Conservation (phyloP, 2,113 vertebrate genomes). For the Melanerpes formicivorus region DNA sequence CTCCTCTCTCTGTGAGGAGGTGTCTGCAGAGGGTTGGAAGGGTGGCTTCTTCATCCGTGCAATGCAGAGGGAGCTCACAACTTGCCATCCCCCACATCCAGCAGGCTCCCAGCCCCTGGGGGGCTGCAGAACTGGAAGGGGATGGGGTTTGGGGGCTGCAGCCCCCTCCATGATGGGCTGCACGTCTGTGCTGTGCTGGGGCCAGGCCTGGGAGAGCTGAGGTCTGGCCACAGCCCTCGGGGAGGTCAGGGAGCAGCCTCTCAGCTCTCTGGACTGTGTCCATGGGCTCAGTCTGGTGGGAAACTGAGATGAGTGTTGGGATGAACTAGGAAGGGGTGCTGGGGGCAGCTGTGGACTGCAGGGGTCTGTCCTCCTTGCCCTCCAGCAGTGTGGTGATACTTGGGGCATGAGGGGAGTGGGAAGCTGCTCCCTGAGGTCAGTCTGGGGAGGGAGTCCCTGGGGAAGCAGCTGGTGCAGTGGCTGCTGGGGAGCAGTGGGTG, state of each 20-base stretch:
- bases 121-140: neutral
- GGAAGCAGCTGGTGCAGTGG: accelerated
- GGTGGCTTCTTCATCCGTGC: neutral
- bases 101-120: neutral
- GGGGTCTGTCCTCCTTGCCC: neutral
- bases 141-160: neutral
- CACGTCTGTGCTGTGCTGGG: accelerated
- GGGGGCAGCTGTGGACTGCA: neutral
- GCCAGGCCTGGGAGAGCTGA: neutral
- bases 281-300: neutral
- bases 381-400: accelerated
- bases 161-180: neutral
- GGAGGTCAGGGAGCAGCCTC: neutral
- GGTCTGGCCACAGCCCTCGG: neutral
- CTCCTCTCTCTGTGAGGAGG: neutral
- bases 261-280: neutral
- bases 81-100: accelerated
- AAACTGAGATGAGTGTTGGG: neutral
- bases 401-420: neutral
- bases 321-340: neutral
- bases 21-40: neutral
- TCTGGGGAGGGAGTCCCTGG: neutral
- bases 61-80: neutral
- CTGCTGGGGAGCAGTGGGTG: neutral
- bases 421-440: neutral